phyloP scores from a whole-genome alignment of 1,140 invertebrate genomes.

The Drosophila trapezifrons region DNA sequence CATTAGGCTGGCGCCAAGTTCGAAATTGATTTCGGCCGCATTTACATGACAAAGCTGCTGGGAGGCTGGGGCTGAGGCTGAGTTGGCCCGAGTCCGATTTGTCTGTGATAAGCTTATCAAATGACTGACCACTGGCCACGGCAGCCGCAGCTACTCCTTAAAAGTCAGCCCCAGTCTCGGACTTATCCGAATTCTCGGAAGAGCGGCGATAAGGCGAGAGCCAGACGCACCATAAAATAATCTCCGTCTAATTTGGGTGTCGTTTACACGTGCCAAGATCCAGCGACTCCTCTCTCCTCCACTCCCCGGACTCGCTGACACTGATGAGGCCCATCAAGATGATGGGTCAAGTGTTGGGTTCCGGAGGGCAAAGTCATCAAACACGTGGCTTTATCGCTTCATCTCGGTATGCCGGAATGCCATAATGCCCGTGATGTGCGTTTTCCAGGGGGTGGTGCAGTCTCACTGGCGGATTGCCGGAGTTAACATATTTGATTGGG shows the following conservation, averaged over 20 bases:
- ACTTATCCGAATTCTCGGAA: slow-evolving; percentile 30
- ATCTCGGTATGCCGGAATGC: slow-evolving; percentile 57
- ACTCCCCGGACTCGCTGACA: slow-evolving; percentile 21
- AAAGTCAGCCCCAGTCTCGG: neutral
- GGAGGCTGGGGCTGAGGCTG: neutral
- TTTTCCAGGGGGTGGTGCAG: slow-evolving; percentile 24
- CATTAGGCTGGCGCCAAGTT: slow-evolving; percentile 76
- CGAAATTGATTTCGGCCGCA: slow-evolving; percentile 71
- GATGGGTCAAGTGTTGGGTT: slow-evolving; percentile 40
- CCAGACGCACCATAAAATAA: slow-evolving; percentile 70
- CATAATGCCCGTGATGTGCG: slow-evolving; percentile 41
- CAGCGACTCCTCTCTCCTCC: too few species aligned
- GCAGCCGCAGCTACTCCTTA: slow-evolving; percentile 34
- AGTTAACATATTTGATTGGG: slow-evolving; percentile 45
- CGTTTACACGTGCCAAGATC: slow-evolving; percentile 76
- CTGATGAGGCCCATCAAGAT: slow-evolving; percentile 64
- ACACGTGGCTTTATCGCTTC: slow-evolving; percentile 36
- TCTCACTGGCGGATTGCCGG: neutral
- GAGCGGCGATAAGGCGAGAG: slow-evolving; percentile 25
- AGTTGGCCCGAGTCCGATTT: slow-evolving; percentile 28
- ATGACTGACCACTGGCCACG: slow-evolving; percentile 18
- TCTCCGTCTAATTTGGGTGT: slow-evolving; percentile 78
- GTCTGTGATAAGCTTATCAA: slow-evolving; percentile 46
- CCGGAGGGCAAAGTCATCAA: slow-evolving; percentile 33
- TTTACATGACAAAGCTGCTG: slow-evolving; percentile 71